These are phyloP conservation scores for Hoplodrina blanda DNA, from an alignment of 2,888 invertebrate species.

Conservation along the genomic window DNA sequence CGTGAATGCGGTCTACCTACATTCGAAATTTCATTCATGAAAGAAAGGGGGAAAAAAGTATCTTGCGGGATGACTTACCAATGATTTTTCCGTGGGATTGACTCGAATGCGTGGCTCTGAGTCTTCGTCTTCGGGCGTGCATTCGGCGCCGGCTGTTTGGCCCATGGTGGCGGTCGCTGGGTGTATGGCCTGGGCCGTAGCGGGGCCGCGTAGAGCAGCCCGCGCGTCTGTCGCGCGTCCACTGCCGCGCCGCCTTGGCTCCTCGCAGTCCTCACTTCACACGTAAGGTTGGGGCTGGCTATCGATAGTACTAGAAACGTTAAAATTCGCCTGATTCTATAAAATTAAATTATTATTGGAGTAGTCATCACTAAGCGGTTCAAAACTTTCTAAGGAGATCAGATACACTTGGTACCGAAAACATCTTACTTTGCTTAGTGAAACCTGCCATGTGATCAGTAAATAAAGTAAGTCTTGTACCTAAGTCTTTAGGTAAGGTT, in stretches of 20 bases:
- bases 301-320: slow-evolving; percentile 42
- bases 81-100: slow-evolving; percentile 87
- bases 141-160: slow-evolving; percentile 88
- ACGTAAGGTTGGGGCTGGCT: slow-evolving; percentile 69
- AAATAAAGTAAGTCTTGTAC: too few species aligned
- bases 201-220: slow-evolving; percentile 89
- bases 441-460: background rate
- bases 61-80: slow-evolving; percentile 81
- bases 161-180: slow-evolving; percentile 83
- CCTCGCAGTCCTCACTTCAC: slow-evolving; percentile 60
- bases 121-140: slow-evolving; percentile 88
- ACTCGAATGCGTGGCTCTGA: slow-evolving; percentile 87
- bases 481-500: background rate
- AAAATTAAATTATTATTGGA: background rate
- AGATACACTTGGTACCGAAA: background rate
- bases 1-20: slow-evolving; percentile 14
- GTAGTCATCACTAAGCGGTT: background rate
- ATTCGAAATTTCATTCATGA: slow-evolving; percentile 26
- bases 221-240: slow-evolving; percentile 87
- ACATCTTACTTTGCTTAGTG: background rate
- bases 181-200: slow-evolving; percentile 69
- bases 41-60: slow-evolving; percentile 10
- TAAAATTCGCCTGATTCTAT: background rate
- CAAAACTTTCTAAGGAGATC: background rate
- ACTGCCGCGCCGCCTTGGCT: slow-evolving; percentile 80